Conservation (phyloP, 2,113 vertebrate genomes). For the Campylomormyrus tamandua region DNA sequence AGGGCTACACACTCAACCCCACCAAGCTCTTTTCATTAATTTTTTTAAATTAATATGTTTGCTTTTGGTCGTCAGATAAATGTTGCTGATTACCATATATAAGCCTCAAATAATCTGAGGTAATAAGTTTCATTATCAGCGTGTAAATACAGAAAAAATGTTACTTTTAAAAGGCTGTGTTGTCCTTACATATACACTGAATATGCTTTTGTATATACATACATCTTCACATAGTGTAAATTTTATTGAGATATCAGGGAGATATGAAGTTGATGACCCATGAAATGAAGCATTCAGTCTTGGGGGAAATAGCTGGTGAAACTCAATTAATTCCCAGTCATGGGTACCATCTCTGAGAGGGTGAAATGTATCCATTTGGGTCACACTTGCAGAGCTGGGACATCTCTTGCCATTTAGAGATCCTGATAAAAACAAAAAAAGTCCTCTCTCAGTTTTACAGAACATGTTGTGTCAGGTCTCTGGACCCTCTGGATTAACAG, state of each 20-base stretch:
- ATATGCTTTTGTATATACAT: background rate
- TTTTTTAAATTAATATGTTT: background rate
- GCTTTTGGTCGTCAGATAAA: background rate
- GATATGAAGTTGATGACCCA: constrained; percentile 1
- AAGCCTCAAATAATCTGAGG: background rate
- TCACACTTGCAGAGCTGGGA: background rate
- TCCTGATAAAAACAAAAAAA: background rate
- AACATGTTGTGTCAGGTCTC: background rate
- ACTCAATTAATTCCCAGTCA: constrained; percentile 5
- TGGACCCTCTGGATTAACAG: background rate
- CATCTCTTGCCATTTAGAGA: background rate
- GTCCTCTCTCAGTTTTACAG: background rate
- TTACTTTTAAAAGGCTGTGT: background rate
- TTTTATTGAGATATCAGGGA: background rate
- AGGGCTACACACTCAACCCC: background rate
- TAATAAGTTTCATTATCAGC: background rate
- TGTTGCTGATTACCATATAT: background rate
- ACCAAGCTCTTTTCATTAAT: background rate
- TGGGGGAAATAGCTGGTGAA: background rate
- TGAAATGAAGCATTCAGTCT: background rate
- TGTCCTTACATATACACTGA: background rate
- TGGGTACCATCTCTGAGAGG: background rate
- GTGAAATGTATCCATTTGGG: background rate
- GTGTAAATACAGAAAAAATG: background rate
- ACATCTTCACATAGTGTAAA: background rate